Conservation (phyloP, 2,113 vertebrate genomes). For the Anolis sagrei region DNA sequence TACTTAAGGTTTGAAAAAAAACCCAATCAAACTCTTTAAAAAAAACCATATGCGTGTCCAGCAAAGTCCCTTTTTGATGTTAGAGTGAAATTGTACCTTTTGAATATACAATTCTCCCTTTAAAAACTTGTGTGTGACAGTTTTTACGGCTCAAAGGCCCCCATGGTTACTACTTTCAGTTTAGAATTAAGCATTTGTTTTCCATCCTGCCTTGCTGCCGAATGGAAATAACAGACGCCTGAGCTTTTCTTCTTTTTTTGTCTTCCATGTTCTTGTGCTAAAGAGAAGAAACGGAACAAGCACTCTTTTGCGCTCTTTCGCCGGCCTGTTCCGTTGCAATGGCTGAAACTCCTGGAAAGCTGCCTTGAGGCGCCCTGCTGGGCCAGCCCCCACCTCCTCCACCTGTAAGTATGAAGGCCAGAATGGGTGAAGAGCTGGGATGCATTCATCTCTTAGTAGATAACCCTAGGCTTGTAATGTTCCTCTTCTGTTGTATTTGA, state of each 20-base stretch:
- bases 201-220: background rate
- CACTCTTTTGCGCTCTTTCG: slow-evolving; percentile 78
- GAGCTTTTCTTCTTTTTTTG: background rate
- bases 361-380: slow-evolving; percentile 89
- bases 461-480: background rate
- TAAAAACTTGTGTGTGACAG: too few species aligned
- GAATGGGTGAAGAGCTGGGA: background rate
- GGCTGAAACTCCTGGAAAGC: slow-evolving; percentile 84
- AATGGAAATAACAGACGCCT: background rate
- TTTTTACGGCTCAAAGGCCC: too few species aligned
- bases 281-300: slow-evolving; percentile 66
- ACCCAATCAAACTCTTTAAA: too few species aligned
- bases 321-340: slow-evolving; percentile 81
- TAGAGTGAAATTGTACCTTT: too few species aligned
- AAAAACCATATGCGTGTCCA: too few species aligned
- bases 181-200: background rate
- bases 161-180: too few species aligned
- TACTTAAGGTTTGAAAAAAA: too few species aligned
- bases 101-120: too few species aligned
- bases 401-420: slow-evolving; percentile 77
- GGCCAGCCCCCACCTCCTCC: slow-evolving; percentile 87
- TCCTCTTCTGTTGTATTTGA: too few species aligned
- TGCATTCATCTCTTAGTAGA: background rate
- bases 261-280: background rate
- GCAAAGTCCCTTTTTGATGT: too few species aligned